These are phyloP conservation scores for Disparrhopalites patrizii DNA, from an alignment of 2,888 invertebrate genomes.

Conservation along the genomic window DNA sequence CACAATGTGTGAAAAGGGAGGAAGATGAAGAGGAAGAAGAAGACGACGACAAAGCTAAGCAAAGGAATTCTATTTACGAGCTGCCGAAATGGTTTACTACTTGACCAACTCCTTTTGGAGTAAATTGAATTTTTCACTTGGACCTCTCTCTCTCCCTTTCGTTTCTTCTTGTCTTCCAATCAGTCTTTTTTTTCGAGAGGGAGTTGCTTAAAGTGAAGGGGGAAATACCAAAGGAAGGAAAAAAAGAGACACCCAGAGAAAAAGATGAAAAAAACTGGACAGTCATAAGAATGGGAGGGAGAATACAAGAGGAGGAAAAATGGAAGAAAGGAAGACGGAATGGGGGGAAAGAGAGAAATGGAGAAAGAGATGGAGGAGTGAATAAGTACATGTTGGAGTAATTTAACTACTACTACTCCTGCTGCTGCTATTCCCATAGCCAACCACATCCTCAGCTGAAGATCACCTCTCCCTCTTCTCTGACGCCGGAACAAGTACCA, in stretches of 20 bases:
- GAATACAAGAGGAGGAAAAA: background rate
- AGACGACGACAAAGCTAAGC: background rate
- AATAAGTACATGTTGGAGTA: too few relatives aligned
- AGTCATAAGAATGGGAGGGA: background rate
- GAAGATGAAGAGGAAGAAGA: background rate
- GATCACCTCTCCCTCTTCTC: background rate
- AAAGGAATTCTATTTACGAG: conserved; percentile 22
- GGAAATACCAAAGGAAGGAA: background rate
- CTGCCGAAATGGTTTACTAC: conserved; percentile 24
- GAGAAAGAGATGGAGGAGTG: too few relatives aligned
- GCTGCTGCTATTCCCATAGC: too few relatives aligned
- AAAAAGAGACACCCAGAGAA: background rate
- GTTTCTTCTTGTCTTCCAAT: background rate
- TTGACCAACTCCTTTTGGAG: conserved; percentile 25
- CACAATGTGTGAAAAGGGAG: conserved; percentile 13
- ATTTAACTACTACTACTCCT: too few relatives aligned
- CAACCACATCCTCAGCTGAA: too few relatives aligned
- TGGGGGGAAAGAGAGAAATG: background rate
- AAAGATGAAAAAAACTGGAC: background rate
- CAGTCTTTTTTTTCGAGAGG: conserved; percentile 7
- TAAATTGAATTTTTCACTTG: conserved; percentile 28
- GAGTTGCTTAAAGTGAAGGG: conserved; percentile 6
- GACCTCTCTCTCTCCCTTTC: conserved; percentile 8
- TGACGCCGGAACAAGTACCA: background rate
- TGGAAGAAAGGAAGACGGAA: background rate